A percentile compares a stretch with the other conserved stretches of the same genome.
Conservation (phyloP, 37 sponge, comb jelly and placozoan genomes). For the Crambe crambe region DNA sequence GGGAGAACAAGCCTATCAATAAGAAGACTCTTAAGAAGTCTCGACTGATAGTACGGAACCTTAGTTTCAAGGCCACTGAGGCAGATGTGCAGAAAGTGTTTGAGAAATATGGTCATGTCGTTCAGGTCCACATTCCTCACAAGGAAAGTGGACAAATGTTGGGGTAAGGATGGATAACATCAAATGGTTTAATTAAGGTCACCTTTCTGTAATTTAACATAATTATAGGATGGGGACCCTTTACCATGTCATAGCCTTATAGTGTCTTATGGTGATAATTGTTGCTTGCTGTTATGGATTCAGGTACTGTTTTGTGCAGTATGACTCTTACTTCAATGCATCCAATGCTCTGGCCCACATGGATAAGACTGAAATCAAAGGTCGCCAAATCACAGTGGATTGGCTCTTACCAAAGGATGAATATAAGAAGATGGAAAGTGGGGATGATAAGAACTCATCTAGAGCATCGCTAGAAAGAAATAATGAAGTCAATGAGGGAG, state of each 20-base stretch:
- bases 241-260: too few relatives aligned
- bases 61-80: conserved; percentile 64
- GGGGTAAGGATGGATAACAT: conserved; percentile 5
- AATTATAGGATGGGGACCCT: too few relatives aligned
- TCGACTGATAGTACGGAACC: conserved; percentile 75
- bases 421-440: conserved; percentile 24
- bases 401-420: conserved; percentile 73
- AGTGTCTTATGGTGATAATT: too few relatives aligned
- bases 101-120: conserved; percentile 48
- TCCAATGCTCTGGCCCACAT: conserved; percentile 49
- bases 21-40: conserved; percentile 66
- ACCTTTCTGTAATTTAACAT: neutral
- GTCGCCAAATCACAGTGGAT: conserved; percentile 76
- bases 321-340: conserved; percentile 68
- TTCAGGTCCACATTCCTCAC: conserved; percentile 72
- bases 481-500: neutral
- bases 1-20: conserved; percentile 28
- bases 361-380: conserved; percentile 73
- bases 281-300: neutral
- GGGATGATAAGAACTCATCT: neutral
- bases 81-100: conserved; percentile 62
- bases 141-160: conserved; percentile 55
- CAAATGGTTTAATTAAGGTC: neutral
- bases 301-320: conserved; percentile 84
- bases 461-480: neutral